Evolutionary conservation across 2,797 vertebrate species (phyloP), one percentile per base, ranked within the genome.

Genomic region (Gymnothorax javanicus): DNA sequence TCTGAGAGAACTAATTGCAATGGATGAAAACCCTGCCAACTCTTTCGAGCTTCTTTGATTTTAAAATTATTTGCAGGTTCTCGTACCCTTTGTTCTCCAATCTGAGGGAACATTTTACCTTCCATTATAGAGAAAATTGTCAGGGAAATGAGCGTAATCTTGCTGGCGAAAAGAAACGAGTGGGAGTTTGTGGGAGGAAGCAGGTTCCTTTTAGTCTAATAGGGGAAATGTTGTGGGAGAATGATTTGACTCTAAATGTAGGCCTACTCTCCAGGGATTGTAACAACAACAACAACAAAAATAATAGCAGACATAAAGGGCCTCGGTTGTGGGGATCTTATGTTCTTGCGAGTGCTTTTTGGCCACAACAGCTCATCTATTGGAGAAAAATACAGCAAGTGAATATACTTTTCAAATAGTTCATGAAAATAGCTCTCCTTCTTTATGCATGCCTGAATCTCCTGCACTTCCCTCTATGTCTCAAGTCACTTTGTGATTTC

Each of bases 131-230:
- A 93, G 91, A 89, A 94, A 94, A 95, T 94, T 92, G 92, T 90
- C 87, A 94, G 90, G 94, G 92, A 95, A 94, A 95, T 93, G 88
- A 93, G 91, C 88, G 92, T 88, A 83, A 87, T 81, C 56, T 52
- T 43, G 33, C 33, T 43, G 87, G 92, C 93, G 91, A 90, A 83
- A 75, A 91, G 88, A 90, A 93, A 84, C 87, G 89, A 83, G 90
- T 89, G 91, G 64, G 81, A 90, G 89, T 90, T 75, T 15, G 86
- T 86, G 88, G 88, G 83, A 43, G 71, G 33, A 33, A 43, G 7
- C 12, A 3, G 17, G 73, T 43, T 75, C 73, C 73, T 50, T 75
- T 75, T 75, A 75, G 33, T 75, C 73, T 75, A 43, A 75, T 20
- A 15, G 73, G 33, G 33, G 73, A 75, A 75, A 43, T 75, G 17